Base-by-base conservation (phyloP, 1,140 invertebrate genomes). In the Drosophila baimaii region DNA sequence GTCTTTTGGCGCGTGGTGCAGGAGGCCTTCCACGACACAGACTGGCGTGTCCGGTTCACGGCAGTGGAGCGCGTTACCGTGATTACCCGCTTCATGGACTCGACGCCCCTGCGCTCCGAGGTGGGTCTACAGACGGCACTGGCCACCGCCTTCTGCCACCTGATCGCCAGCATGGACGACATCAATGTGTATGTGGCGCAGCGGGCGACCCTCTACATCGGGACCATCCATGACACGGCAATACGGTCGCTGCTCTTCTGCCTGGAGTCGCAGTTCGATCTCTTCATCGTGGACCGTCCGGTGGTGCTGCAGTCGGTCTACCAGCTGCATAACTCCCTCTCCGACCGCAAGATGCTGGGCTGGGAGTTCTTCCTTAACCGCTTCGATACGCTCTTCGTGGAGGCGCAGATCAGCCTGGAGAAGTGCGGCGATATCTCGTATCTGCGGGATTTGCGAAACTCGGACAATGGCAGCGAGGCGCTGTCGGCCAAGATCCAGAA, bases 331-430 rank as follows among this genome's bases (percentile, higher is more conserved):
- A 99, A 98, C 90, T 96, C 97, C 7, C 94, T 99, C 3, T 96
- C 96, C 69, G 97, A 99, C 90, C 94, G 98, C 39, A 95, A 95
- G 74, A 97, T 99, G 68, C 93, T 99, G 8, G 95, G 95, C 2
- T 99, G 99, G 98, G 98, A 99, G 64, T 99, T 99, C 93, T 99
- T 99, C 92, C 94, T 99, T 5, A 98, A 98, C 92, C 95, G 98
- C 49, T 99, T 99, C 92, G 99, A 99, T 91, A 96, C 97, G 0
- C 93, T 99, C 3, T 98, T 98, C 81, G 92, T 99, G 12, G 99
- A 99, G 93, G 97, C 98, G 2, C 98, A 99, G 93, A 96, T 99
- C 29, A 96, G 95, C 88, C 93, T 97, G 69, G 97, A 98, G 88
- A 97, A 96, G 92, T 94, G 94, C 25, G 95, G 95, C 10, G 97